These are phyloP conservation scores for Rutilus rutilus DNA, from an alignment of 2,113 vertebrate genomes.

Conservation along the genomic window DNA sequence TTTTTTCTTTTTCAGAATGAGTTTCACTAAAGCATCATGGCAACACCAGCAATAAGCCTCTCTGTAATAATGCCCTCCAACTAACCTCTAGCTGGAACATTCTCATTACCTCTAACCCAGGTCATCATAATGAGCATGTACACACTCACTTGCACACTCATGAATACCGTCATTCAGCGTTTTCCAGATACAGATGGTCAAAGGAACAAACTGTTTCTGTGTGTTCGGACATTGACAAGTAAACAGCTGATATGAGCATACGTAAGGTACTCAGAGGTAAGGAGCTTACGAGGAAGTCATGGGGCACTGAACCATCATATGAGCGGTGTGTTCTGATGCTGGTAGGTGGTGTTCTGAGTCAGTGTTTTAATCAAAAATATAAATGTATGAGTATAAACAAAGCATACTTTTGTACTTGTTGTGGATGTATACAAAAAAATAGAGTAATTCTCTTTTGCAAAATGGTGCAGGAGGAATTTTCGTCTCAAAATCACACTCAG, in stretches of 20 bases:
- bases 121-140: slow-evolving; percentile 4
- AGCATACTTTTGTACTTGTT: not conserved
- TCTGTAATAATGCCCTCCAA: not conserved
- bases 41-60: not conserved
- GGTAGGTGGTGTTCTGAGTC: too few species aligned
- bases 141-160: not conserved
- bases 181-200: not conserved
- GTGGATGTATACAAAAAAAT: not conserved
- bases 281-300: not conserved
- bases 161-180: not conserved
- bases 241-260: not conserved
- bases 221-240: not conserved
- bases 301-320: not conserved
- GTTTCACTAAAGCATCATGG: not conserved
- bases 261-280: not conserved
- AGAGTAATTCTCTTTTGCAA: not conserved
- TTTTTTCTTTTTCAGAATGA: not conserved
- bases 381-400: not conserved
- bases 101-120: not conserved
- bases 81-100: not conserved
- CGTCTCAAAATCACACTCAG: not conserved
- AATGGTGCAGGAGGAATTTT: not conserved
- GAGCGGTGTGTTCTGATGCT: not conserved
- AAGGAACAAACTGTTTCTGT: slow-evolving; percentile 8
- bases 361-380: too few species aligned